Percentiles rank a stretch among this genome's conserved stretches.
These are phyloP conservation scores for Cynopterus brachyotis DNA, from an alignment of 2,113 vertebrate genomes.

Conservation along the genomic window DNA sequence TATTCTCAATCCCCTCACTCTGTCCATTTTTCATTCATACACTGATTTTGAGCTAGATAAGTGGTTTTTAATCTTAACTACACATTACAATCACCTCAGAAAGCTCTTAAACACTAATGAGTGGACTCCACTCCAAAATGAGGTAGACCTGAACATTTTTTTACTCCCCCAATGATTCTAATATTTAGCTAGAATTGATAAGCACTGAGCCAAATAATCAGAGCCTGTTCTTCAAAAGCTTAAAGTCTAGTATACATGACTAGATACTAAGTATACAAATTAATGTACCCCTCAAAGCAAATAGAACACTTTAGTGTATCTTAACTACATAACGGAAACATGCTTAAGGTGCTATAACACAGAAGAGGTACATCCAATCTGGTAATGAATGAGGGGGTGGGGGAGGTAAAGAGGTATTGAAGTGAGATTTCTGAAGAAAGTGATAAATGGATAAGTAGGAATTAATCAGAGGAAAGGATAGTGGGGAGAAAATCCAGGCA, in stretches of 20 bases:
- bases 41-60: neutral
- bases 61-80: neutral
- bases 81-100: neutral
- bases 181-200: neutral
- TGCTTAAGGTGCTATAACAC: neutral
- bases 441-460: neutral
- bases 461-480: neutral
- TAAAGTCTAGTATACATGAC: neutral
- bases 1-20: neutral
- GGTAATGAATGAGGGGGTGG: neutral
- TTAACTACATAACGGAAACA: neutral
- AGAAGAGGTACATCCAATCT: neutral
- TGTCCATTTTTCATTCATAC: neutral
- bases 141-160: neutral
- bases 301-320: neutral
- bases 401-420: neutral
- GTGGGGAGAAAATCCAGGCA: neutral
- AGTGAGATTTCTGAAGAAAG: slow-evolving; percentile 10
- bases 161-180: neutral
- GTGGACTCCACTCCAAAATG: neutral
- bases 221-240: neutral
- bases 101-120: neutral
- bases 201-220: neutral
- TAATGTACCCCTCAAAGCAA: neutral
- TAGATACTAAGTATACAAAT: neutral